Evolutionary conservation across 2,888 invertebrate species (phyloP), one percentile per base, ranked within the genome.

Genomic region (Apamea monoglypha): DNA sequence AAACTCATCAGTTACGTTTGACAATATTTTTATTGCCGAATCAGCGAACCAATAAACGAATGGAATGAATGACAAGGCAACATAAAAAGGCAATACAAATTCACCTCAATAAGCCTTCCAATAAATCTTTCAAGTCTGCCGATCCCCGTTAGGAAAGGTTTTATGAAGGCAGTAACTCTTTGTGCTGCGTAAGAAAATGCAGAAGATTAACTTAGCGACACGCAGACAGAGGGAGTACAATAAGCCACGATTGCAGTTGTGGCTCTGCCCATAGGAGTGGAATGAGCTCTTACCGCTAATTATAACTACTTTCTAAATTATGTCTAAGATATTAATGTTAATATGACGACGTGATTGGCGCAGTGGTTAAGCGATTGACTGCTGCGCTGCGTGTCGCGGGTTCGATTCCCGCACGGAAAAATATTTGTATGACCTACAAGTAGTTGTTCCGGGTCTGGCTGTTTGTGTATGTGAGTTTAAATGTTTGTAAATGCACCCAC

Each of bases 151-250:
- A 85, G 80, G 76, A 50, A 81, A 75, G 87, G 80, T 89, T 90
- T 90, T 90, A 90, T 90, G 89, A 88, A 89, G 84, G 87, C 88
- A 81, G 90, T 90, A 90, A 89, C 80, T 90, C 88, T 90, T 87
- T 63, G 32, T 63, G 29, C 36, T 50, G 18, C 14, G 59, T 53
- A 66, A 36, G 44, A 16, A 59, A 18, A 4, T 12, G 5, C 74
- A 87, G 87, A 84, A 73, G n/a, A 18, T 14, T 36, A 44, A 85
- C 59, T 81, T 14, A 25, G 0, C 61, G 25, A 18, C 14, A 63
- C 3, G n/a, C 36, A 36, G 12, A 18, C n/a, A 1, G 70, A 59
- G n/a, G 4, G 7, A 32, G 25, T 66, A 1, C 66, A 2, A 61
- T 29, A 29, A 29, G 18, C 4, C 7, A 63, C 8, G 10, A 59